phyloP scores from a whole-genome alignment of 2,888 invertebrate species.

The Phymatocera aterrima region DNA sequence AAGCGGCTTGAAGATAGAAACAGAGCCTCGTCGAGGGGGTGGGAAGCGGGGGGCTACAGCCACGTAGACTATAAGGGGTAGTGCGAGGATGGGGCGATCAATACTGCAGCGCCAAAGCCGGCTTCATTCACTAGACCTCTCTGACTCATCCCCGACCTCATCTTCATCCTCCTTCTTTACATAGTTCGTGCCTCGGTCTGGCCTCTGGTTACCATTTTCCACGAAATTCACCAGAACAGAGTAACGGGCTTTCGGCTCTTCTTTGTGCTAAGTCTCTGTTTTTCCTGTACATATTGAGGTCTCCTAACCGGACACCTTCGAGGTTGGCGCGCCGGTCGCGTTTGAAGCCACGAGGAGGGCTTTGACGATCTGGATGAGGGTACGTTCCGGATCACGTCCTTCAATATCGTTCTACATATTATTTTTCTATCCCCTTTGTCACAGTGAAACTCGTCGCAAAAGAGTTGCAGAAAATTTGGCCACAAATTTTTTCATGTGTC shows the following conservation, averaged over 20 bases:
- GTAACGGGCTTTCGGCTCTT: constrained; percentile 23
- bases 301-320: not conserved
- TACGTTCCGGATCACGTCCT: too few species aligned
- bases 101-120: constrained; percentile 65
- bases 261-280: constrained; percentile 11
- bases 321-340: not conserved
- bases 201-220: not conserved
- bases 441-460: not conserved
- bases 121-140: constrained; percentile 61
- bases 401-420: not conserved
- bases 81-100: constrained; percentile 70
- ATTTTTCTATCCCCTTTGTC: too few species aligned
- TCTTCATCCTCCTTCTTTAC: too few species aligned
- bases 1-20: constrained; percentile 30
- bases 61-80: constrained; percentile 13
- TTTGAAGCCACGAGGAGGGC: constrained; percentile 11
- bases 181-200: too few species aligned
- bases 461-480: too few species aligned
- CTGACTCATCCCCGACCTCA: constrained; percentile 4
- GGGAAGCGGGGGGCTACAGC: constrained; percentile 15
- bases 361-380: not conserved
- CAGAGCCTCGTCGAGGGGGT: constrained; percentile 30
- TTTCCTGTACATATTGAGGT: not conserved
- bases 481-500: not conserved
- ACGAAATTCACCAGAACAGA: not conserved